Percentiles rank a stretch among this genome's conserved stretches.
These are phyloP conservation scores for Eulemur macaco DNA, from an alignment of 2,113 vertebrate species.

Conservation along the genomic window DNA sequence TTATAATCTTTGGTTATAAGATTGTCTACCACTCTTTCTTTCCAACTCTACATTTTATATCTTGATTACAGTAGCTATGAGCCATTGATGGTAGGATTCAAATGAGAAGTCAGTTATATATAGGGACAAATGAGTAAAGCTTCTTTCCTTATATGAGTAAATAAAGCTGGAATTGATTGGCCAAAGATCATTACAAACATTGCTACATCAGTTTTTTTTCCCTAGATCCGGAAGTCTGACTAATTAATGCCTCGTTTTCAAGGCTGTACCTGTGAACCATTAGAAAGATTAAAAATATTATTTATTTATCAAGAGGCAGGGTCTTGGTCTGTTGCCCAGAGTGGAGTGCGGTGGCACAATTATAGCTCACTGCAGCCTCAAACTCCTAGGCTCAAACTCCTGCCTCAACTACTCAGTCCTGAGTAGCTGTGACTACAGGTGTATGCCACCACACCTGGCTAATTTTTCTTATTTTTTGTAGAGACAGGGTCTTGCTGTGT, in stretches of 20 bases:
- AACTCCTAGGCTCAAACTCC: no score
- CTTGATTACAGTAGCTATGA: not conserved
- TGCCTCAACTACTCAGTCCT: no score
- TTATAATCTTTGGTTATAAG: slow-evolving; percentile 6
- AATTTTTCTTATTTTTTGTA: no score
- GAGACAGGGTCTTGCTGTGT: no score
- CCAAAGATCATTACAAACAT: slow-evolving; percentile 12
- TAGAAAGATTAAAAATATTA: not conserved
- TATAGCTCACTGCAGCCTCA: no score
- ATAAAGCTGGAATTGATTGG: not conserved
- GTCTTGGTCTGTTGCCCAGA: no score
- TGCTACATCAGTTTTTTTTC: not conserved
- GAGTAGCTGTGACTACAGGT: no score
- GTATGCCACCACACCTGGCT: no score
- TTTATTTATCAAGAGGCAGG: no score
- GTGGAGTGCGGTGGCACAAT: no score
- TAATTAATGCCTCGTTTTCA: not conserved
- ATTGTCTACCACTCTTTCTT: not conserved
- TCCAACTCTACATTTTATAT: not conserved
- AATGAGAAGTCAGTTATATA: slow-evolving; percentile 8
- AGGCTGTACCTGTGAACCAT: not conserved
- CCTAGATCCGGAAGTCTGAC: not conserved
- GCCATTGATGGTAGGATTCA: not conserved
- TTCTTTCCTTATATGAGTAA: slow-evolving; percentile 14
- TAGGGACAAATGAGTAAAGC: not conserved